phyloP scores from a whole-genome alignment of 2,888 invertebrate genomes.

The Nebria salina region DNA sequence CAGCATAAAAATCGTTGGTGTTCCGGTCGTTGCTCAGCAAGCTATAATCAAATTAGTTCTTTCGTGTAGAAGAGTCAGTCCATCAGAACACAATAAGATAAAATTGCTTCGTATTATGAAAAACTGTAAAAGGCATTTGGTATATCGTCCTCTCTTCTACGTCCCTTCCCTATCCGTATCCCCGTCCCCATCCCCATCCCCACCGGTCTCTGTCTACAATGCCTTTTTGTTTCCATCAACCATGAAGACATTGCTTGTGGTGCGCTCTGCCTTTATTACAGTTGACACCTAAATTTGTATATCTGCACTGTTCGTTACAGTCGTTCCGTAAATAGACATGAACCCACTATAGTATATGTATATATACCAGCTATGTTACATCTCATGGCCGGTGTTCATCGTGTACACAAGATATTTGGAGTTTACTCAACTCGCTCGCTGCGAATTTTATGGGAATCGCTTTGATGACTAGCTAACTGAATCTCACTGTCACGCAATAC shows the following conservation, averaged over 20 bases:
- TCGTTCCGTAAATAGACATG: neutral
- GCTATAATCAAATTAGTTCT: conserved; percentile 45
- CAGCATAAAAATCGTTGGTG: conserved; percentile 34
- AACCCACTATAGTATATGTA: neutral
- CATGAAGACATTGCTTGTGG: conserved; percentile 38
- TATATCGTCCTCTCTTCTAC: neutral
- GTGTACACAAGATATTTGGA: neutral
- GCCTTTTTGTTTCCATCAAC: conserved; percentile 29
- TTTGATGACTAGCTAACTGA: too few species aligned
- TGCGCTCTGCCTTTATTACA: neutral
- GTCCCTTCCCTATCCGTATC: neutral
- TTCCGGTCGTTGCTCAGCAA: conserved; percentile 38
- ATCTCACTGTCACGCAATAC: too few species aligned
- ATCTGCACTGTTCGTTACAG: neutral
- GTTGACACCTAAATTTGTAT: conserved; percentile 34
- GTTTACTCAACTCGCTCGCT: neutral
- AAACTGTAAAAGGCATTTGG: conserved; percentile 24
- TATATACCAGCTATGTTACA: neutral
- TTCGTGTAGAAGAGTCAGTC: conserved; percentile 29
- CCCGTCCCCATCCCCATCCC: conserved; percentile 4
- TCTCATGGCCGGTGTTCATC: too few species aligned
- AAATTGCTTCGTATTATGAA: conserved; percentile 40
- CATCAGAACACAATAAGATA: conserved; percentile 41
- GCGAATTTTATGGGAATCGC: too few species aligned
- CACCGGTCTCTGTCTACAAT: neutral